phyloP scores from a whole-genome alignment of 2,113 vertebrate genomes.

The Hiodon tergisus region DNA sequence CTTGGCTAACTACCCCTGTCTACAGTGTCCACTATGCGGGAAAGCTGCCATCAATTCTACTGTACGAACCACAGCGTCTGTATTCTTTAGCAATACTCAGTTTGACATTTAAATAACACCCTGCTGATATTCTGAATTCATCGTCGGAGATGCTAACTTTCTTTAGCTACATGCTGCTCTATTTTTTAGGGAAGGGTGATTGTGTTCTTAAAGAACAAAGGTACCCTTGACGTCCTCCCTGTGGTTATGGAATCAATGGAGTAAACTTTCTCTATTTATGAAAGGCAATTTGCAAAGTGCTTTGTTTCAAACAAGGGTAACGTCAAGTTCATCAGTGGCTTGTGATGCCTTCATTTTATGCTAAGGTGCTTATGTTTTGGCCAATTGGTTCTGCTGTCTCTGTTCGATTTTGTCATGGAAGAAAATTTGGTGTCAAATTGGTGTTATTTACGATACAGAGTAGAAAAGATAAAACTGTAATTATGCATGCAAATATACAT shows the following conservation, averaged over 20 bases:
- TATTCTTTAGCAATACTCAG: background rate
- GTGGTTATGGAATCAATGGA: background rate
- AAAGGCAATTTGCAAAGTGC: background rate
- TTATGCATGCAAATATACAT: too few relatives aligned
- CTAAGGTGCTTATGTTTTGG: conserved; percentile 9
- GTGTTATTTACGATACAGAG: too few relatives aligned
- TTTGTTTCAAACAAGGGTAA: conserved; percentile 1
- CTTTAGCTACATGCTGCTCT: background rate
- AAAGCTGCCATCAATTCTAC: background rate
- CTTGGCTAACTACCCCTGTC: background rate
- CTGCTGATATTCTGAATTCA: background rate
- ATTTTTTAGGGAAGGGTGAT: background rate
- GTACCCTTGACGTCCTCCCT: background rate
- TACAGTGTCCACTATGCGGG: background rate
- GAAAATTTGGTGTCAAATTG: too few relatives aligned
- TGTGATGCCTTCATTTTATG: background rate
- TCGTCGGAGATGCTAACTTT: background rate
- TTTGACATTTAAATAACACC: background rate
- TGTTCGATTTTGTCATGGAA: background rate
- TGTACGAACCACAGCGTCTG: background rate
- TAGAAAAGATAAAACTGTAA: too few relatives aligned
- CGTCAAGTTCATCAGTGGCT: background rate
- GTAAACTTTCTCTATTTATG: background rate
- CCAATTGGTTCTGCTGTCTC: conserved; percentile 6
- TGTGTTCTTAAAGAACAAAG: background rate